phyloP scores from a whole-genome alignment of 2,797 vertebrate genomes.

The Furcifer pardalis region DNA sequence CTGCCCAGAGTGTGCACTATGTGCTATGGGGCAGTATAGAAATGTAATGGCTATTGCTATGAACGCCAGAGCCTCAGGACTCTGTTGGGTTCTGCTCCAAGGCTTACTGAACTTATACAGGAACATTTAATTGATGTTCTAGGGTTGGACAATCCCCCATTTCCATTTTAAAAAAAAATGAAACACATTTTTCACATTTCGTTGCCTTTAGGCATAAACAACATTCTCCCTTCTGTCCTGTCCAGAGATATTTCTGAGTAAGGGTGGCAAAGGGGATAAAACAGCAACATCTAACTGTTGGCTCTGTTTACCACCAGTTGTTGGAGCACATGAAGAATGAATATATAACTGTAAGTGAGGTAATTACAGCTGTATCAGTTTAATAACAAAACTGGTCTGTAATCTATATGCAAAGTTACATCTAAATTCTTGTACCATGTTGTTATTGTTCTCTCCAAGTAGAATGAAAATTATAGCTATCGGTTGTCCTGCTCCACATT shows the following conservation, averaged over 20 bases:
- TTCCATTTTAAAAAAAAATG: background rate
- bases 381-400: slow-evolving; percentile 4
- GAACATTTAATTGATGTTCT: no score
- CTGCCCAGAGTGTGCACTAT: no score
- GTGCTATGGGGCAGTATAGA: no score
- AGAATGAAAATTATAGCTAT: background rate
- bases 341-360: background rate
- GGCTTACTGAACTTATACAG: no score
- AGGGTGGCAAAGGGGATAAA: no score
- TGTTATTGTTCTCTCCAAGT: background rate
- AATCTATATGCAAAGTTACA: background rate
- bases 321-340: background rate
- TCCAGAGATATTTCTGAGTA: background rate
- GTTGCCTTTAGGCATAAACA: background rate
- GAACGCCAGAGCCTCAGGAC: no score
- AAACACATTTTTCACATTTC: background rate
- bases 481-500: background rate
- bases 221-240: background rate
- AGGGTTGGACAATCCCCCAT: no score
- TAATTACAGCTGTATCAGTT: background rate
- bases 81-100: no score
- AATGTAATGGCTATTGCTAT: no score
- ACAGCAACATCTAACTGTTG: background rate
- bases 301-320: background rate
- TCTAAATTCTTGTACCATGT: background rate